Conservation (phyloP, 2,797 vertebrate species). For the Arnoldichthys spilopterus region DNA sequence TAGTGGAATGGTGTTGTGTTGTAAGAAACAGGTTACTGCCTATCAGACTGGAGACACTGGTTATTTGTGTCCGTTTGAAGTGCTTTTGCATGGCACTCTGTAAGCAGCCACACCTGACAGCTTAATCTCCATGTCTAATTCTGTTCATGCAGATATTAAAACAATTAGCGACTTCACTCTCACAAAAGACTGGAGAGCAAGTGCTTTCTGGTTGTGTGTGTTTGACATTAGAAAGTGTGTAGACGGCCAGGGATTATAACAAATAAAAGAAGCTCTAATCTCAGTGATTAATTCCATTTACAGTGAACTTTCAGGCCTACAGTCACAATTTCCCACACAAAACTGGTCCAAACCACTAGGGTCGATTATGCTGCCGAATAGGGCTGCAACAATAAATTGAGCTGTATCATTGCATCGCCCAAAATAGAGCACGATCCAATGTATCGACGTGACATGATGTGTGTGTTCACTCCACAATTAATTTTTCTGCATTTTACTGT, state of each 20-base stretch:
- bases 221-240: conserved; percentile 1
- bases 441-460: too few species aligned
- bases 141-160: conserved; percentile 25
- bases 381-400: too few species aligned
- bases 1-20: conserved; percentile 33
- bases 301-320: not conserved
- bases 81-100: conserved; percentile 22
- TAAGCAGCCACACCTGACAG: conserved; percentile 12
- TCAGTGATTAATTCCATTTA: not conserved
- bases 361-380: too few species aligned
- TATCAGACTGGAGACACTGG: conserved; percentile 32
- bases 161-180: conserved; percentile 6
- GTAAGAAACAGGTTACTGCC: conserved; percentile 34
- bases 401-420: too few species aligned
- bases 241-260: conserved; percentile 2
- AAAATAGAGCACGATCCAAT: too few species aligned
- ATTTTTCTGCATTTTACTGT: too few species aligned
- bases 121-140: conserved; percentile 28
- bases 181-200: conserved; percentile 7
- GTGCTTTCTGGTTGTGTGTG: not conserved
- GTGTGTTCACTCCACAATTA: too few species aligned
- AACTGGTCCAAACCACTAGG: too few species aligned
- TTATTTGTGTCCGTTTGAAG: conserved; percentile 38
- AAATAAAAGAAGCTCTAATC: conserved; percentile 22
- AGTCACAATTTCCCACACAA: too few species aligned